Percentiles rank a stretch among this genome's conserved stretches.
phyloP scores from a whole-genome alignment of 2,888 invertebrate species.

The Synergus japonicus region DNA sequence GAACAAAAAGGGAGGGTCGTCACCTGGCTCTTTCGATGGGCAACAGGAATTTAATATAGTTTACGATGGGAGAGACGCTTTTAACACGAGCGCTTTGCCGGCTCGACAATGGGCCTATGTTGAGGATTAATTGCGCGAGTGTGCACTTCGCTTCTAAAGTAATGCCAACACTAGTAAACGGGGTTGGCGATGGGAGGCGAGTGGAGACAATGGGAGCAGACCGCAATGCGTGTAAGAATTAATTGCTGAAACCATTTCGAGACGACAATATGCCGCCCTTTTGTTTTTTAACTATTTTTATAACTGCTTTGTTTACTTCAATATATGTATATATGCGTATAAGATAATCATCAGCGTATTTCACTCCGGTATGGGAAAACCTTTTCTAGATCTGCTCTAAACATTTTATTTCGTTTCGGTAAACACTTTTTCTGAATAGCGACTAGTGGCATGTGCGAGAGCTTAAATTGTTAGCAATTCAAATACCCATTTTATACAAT shows the following conservation, averaged over 20 bases:
- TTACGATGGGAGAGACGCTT: constrained; percentile 58
- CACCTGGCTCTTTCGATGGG: constrained; percentile 44
- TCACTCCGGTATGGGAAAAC: not conserved
- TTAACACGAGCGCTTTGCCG: constrained; percentile 23
- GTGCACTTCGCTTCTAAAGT: constrained; percentile 28
- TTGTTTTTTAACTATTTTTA: not conserved
- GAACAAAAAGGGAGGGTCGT: not conserved
- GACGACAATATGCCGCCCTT: constrained; percentile 7
- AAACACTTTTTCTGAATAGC: no score
- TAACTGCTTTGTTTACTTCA: not conserved
- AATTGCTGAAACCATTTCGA: constrained; percentile 10
- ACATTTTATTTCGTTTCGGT: not conserved
- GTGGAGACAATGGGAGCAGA: constrained; percentile 10
- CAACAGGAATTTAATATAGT: constrained; percentile 61
- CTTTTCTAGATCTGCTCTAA: no score
- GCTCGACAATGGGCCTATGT: constrained; percentile 32
- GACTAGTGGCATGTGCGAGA: not conserved
- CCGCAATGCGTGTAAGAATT: constrained; percentile 32
- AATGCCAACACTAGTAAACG: constrained; percentile 21
- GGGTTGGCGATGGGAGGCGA: constrained; percentile 6
- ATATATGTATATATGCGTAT: no score
- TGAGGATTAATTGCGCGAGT: constrained; percentile 32
- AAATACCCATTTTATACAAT: not conserved
- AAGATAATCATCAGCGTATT: no score
- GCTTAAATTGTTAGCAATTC: not conserved